Conservation (phyloP, 92 coral and sea anemone species). For the Porites divaricata region DNA sequence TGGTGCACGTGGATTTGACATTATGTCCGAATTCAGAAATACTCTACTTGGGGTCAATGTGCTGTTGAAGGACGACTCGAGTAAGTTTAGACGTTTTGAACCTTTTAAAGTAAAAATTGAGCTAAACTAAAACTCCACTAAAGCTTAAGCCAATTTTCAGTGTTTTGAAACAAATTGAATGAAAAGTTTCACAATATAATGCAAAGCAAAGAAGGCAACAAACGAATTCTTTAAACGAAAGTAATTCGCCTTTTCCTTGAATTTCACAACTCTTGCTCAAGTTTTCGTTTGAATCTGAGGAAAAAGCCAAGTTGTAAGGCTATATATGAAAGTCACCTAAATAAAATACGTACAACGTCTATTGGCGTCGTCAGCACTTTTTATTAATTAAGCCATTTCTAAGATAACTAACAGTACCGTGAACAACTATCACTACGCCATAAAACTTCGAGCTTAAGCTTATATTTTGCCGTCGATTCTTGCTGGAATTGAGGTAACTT, state of each 20-base stretch:
- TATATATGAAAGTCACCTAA: too few species aligned
- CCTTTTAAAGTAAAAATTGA: not conserved
- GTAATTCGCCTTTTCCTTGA: too few species aligned
- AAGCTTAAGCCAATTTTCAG: not conserved
- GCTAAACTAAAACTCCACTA: not conserved
- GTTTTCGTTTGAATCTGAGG: too few species aligned
- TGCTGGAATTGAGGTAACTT: too few species aligned
- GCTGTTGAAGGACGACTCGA: not conserved
- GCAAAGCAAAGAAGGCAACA: too few species aligned
- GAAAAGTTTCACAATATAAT: too few species aligned
- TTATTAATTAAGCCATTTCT: not conserved
- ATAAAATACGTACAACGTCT: too few species aligned
- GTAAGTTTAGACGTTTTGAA: not conserved
- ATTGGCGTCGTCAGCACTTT: not conserved
- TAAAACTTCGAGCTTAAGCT: too few species aligned
- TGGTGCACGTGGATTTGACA: not conserved
- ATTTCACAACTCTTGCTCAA: too few species aligned
- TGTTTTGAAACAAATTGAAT: not conserved
- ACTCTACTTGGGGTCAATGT: slow-evolving; percentile 11
- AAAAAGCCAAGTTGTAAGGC: too few species aligned
- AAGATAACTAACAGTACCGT: not conserved
- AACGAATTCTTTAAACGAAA: too few species aligned
- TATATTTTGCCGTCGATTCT: too few species aligned
- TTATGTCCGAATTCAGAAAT: not conserved
- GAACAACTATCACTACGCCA: not conserved